Evolutionary conservation across 2,797 vertebrate species (phyloP), one percentile per base, ranked within the genome.

Genomic region (Propithecus deckenii): DNA sequence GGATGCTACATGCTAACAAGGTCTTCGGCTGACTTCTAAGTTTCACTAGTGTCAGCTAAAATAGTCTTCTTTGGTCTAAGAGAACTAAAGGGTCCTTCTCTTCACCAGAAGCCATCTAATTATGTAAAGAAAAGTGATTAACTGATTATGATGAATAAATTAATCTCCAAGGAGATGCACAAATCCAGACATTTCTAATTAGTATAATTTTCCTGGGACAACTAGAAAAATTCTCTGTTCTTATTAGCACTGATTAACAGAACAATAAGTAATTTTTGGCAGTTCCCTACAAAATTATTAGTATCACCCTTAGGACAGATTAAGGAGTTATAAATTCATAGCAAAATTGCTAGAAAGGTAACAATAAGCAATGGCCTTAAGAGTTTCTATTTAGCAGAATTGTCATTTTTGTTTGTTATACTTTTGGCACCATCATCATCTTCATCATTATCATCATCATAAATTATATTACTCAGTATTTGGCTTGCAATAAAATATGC

Each of bases 81-180:
- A 98, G 97, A 98, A 98, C 92, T 94, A 96, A 98, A 97, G 96
- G 86, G 98, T 98, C 96, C 98, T 98, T 89, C 61, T 98, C 95
- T 98, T 94, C 76, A 98, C 79, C 74, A 98, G 94, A 98, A 98
- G 91, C 96, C 97, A 97, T 98, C 98, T 98, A 98, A 98, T 98
- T 98, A 98, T 98, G 97, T 98, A 98, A 98, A 98, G 97, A 97
- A 98, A 98, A 98, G 98, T 98, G 98, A 99, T 99, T 99, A 99
- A 99, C 98, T 98, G 98, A 98, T 98, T 98, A 98, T 98, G 98
- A 98, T 98, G 98, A 98, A 98, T 98, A 99, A 98, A 99, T 99
- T 99, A 98, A 98, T 99, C 98, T 98, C 98, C 65, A 94, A 98
- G 98, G 98, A 98, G 96, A 98, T 98, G 98, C 98, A 98, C 97